Conservation (phyloP, 92 coral and sea anemone genomes). For the Epizoanthus illoricatus region DNA sequence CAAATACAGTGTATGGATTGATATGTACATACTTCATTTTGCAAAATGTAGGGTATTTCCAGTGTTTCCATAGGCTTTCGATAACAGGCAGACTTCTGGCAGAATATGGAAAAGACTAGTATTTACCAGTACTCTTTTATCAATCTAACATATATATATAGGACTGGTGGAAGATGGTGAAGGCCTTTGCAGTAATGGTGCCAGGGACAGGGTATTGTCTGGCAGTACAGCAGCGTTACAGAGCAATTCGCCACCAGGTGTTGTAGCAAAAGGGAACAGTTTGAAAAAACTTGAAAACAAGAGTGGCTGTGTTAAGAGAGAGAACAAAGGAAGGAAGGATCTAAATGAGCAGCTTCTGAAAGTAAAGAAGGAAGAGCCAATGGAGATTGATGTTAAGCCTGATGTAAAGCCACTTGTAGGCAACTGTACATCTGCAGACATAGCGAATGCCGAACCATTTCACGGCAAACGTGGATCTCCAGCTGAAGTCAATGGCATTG, state of each 20-base stretch:
- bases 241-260: not conserved
- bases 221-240: not conserved
- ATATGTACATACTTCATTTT: too few relatives aligned
- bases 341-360: not conserved
- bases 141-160: not conserved
- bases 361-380: constrained; percentile 15
- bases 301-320: not conserved
- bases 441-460: not conserved
- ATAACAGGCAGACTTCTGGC: too few relatives aligned
- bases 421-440: not conserved
- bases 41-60: too few relatives aligned
- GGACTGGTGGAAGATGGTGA: not conserved
- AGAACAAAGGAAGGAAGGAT: not conserved
- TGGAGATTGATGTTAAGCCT: constrained; percentile 2
- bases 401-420: not conserved
- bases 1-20: too few relatives aligned
- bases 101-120: not conserved
- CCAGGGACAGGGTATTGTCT: too few relatives aligned
- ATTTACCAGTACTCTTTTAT: not conserved
- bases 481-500: constrained; percentile 3
- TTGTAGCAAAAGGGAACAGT: constrained; percentile 2
- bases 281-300: not conserved
- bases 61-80: too few relatives aligned
- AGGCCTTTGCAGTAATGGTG: not conserved
- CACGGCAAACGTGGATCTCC: constrained; percentile 4